phyloP scores from a whole-genome alignment of 2,797 vertebrate genomes.

The Darevskia nairensis region DNA sequence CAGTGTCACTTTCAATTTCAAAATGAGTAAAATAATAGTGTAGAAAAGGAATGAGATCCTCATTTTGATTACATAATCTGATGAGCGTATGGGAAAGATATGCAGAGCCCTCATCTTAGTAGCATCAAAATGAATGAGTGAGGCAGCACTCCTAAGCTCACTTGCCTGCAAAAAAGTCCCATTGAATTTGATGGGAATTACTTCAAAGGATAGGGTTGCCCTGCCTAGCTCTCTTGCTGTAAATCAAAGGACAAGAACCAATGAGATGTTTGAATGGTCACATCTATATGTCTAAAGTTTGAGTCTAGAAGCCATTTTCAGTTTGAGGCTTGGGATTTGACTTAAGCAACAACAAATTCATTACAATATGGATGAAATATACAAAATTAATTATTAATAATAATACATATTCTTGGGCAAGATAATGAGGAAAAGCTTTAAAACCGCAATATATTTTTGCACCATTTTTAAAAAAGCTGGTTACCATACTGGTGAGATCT shows the following conservation, averaged over 20 bases:
- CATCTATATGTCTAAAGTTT: background rate
- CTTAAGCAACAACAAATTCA: background rate
- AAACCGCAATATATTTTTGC: background rate
- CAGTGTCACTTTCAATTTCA: constrained; percentile 35
- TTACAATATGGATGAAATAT: too few species aligned
- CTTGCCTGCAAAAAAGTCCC: background rate
- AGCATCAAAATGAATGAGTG: background rate
- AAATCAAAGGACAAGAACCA: background rate
- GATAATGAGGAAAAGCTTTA: background rate
- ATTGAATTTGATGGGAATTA: background rate
- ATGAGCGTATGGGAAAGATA: background rate
- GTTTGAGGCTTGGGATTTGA: background rate
- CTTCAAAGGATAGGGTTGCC: background rate
- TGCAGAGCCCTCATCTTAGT: background rate
- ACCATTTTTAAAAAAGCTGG: too few species aligned
- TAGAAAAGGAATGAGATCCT: constrained; percentile 1
- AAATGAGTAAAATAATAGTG: constrained; percentile 41
- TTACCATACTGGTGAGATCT: too few species aligned
- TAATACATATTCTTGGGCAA: background rate
- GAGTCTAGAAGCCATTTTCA: background rate
- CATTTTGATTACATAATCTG: constrained; percentile 18
- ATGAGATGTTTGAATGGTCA: background rate
- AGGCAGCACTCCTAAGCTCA: background rate
- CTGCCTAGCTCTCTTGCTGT: background rate
- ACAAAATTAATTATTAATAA: too few species aligned